phyloP scores from a whole-genome alignment of 2,113 vertebrate species.

The Centrocercus urophasianus region DNA sequence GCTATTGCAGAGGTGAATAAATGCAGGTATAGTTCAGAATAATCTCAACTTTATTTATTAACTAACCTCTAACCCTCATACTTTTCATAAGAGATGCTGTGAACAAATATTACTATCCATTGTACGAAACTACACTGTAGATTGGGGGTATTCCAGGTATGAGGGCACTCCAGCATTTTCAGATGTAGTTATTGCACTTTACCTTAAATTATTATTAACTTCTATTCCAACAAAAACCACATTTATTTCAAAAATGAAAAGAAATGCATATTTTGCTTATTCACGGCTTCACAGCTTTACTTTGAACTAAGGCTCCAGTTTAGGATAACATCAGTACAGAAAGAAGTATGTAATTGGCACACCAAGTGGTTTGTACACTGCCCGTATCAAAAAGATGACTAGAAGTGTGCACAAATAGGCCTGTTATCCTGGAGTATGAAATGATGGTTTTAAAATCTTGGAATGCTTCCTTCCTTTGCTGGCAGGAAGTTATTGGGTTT shows the following conservation, averaged over 20 bases:
- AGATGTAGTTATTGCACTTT: slow-evolving; percentile 55
- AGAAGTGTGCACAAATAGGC: not conserved
- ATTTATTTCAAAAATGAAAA: not conserved
- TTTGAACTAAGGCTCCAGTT: not conserved
- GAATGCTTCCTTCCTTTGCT: not conserved
- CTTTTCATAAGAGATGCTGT: not conserved
- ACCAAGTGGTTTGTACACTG: not conserved
- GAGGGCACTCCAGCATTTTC: not conserved
- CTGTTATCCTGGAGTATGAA: not conserved
- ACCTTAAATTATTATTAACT: not conserved
- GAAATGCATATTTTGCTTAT: not conserved
- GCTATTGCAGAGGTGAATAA: not conserved
- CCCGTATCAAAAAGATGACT: not conserved
- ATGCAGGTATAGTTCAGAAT: not conserved
- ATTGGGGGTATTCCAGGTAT: not conserved
- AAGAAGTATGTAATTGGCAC: not conserved
- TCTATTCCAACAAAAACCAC: not conserved
- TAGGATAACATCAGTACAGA: not conserved
- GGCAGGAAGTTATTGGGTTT: not conserved
- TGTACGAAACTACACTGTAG: not conserved
- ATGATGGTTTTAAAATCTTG: not conserved
- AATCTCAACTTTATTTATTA: not conserved
- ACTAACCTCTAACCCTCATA: not conserved
- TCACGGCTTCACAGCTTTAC: not conserved
- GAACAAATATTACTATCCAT: not conserved